phyloP scores from a whole-genome alignment of 2,888 invertebrate genomes.

The Diarsia dahlii region DNA sequence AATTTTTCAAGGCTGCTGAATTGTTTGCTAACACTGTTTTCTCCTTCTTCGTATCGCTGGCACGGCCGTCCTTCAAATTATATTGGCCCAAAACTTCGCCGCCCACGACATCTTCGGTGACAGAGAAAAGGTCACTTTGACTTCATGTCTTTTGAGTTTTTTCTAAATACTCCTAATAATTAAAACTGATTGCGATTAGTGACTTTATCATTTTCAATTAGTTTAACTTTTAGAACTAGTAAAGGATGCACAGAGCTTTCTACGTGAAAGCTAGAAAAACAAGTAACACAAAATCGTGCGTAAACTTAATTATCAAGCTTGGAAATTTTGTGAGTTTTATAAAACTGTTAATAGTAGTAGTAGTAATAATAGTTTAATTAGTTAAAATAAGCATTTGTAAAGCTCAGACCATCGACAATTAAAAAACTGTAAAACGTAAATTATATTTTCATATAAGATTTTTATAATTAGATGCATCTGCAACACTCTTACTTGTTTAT shows the following conservation, averaged over 20 bases:
- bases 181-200: neutral
- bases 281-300: conserved; percentile 5
- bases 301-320: conserved; percentile 22
- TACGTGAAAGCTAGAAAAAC: conserved; percentile 9
- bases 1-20: neutral
- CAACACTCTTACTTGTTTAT: neutral
- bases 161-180: neutral
- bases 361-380: neutral
- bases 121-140: neutral
- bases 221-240: conserved; percentile 13
- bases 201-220: conserved; percentile 5
- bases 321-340: neutral
- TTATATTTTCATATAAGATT: too few relatives aligned
- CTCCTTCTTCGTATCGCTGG: neutral
- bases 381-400: neutral
- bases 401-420: neutral
- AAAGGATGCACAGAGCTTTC: neutral
- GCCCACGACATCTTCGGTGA: neutral
- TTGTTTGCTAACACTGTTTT: too few relatives aligned
- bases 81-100: neutral
- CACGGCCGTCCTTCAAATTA: neutral
- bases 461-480: neutral
- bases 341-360: too few relatives aligned
- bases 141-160: neutral
- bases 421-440: neutral